Base-by-base conservation (phyloP, 1,140 invertebrate species). In the Cecropterus lyciades region DNA sequence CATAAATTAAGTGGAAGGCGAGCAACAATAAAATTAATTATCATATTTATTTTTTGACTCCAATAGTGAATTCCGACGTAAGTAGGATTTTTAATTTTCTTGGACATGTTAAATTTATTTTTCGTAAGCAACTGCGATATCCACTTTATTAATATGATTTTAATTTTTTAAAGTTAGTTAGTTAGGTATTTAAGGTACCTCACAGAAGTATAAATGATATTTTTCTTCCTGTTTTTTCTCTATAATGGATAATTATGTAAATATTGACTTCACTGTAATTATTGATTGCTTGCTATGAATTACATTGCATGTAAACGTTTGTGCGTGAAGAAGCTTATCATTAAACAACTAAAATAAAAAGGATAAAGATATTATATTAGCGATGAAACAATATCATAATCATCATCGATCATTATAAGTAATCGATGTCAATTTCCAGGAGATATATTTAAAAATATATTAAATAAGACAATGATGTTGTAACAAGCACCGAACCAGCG, bases 401-500 rank as follows among this genome's bases (percentile, higher is more conserved):
- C 24, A 33, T 24, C 1, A 48, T 48, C 16, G 16, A 49, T 27
- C 48, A n/a, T 49, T 27, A 13, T n/a, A 20, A 17, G 14, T n/a
- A n/a, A n/a, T n/a, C n/a, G n/a, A n/a, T n/a, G n/a, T n/a, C n/a
- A n/a, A n/a, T n/a, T n/a, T n/a, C n/a, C n/a, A n/a, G 13, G 17
- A 49, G 9, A 49, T 27, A 24, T 27, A 24, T 49, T 13, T 13
- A 49, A 27, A 49, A 51, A 65, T 59, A 37, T 45, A 56, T 69
- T 69, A 67, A 69, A 72, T 49, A 72, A 73, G 71, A 75, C 69
- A 75, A 80, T 82, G 72, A 78, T 73, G 73, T 78, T 75, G 73
- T 76, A 78, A 73, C 65, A 76, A 69, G 70, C 69, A 53, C 59
- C 40, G 46, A 45, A 62, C 51, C 69, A 65, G 75, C 57, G 73